phyloP scores from a whole-genome alignment of 2,888 invertebrate species.

The Helleia helle region DNA sequence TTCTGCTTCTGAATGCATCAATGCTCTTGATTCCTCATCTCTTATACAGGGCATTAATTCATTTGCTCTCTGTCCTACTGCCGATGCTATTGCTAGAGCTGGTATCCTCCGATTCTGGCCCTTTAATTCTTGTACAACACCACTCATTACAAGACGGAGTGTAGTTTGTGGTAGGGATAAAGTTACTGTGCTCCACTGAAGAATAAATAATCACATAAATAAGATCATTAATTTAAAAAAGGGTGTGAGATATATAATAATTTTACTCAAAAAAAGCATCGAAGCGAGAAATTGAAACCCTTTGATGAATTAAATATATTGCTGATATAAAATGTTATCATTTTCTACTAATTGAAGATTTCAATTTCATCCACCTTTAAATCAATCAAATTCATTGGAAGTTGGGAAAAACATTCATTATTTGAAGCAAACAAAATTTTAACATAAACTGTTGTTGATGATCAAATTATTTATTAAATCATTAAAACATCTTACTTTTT shows the following conservation, averaged over 20 bases:
- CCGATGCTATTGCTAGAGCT: slow-evolving; percentile 90
- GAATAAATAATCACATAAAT: slow-evolving; percentile 18
- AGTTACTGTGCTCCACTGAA: slow-evolving; percentile 93
- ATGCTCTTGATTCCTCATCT: slow-evolving; percentile 58
- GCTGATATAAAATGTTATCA: too few relatives aligned
- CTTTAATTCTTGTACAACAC: slow-evolving; percentile 87
- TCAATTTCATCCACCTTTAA: too few relatives aligned
- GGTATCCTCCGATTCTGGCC: slow-evolving; percentile 87
- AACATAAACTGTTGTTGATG: too few relatives aligned
- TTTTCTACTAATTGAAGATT: too few relatives aligned
- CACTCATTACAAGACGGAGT: slow-evolving; percentile 84
- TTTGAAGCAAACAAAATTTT: too few relatives aligned
- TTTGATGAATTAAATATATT: too few relatives aligned
- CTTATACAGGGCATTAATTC: slow-evolving; percentile 78
- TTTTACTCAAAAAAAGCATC: too few relatives aligned
- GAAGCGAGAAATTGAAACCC: too few relatives aligned
- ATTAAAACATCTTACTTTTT: slow-evolving; percentile 76
- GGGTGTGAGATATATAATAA: background rate
- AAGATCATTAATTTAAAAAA: background rate
- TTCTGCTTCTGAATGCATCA: slow-evolving; percentile 95
- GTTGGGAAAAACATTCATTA: too few relatives aligned
- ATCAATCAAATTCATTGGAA: too few relatives aligned
- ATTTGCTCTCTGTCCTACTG: slow-evolving; percentile 89
- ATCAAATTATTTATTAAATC: too few relatives aligned
- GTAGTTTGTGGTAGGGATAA: slow-evolving; percentile 85